phyloP scores from a whole-genome alignment of 1,140 invertebrate species.

The Sycobia sp. region DNA sequence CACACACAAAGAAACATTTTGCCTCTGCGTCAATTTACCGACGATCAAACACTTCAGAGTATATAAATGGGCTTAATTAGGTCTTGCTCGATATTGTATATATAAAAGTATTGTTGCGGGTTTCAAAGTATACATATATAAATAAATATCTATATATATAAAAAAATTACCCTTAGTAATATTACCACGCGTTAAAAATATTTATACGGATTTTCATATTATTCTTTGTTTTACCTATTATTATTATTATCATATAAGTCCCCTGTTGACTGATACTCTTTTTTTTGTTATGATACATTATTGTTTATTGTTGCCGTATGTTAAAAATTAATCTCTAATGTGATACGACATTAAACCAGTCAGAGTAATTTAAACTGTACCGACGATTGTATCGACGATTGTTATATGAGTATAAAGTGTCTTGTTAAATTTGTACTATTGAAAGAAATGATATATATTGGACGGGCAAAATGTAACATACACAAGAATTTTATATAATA shows the following conservation, averaged over 20 bases:
- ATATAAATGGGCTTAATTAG: background rate
- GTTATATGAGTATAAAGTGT: background rate
- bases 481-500: background rate
- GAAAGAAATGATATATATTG: conserved; percentile 10
- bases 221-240: conserved; percentile 14
- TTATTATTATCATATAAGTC: too few relatives aligned
- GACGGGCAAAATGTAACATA: background rate
- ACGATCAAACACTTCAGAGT: conserved; percentile 2
- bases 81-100: conserved; percentile 21
- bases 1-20: too few relatives aligned
- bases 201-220: conserved; percentile 31
- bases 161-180: conserved; percentile 5
- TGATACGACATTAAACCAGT: conserved; percentile 5
- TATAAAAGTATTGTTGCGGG: conserved; percentile 28
- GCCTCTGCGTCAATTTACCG: too few relatives aligned
- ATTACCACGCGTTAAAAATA: conserved; percentile 18
- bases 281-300: conserved; percentile 23
- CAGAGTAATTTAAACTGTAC: background rate
- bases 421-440: conserved; percentile 17
- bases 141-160: too few relatives aligned
- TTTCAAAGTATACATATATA: conserved; percentile 2
- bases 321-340: conserved; percentile 4
- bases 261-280: conserved; percentile 4
- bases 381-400: conserved; percentile 17
- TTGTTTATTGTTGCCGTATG: conserved; percentile 31